Percentiles rank a stretch among this genome's conserved stretches.
Evolutionary conservation across 2,113 vertebrate genomes (phyloP).

Genomic region (Cinclus mexicanus): DNA sequence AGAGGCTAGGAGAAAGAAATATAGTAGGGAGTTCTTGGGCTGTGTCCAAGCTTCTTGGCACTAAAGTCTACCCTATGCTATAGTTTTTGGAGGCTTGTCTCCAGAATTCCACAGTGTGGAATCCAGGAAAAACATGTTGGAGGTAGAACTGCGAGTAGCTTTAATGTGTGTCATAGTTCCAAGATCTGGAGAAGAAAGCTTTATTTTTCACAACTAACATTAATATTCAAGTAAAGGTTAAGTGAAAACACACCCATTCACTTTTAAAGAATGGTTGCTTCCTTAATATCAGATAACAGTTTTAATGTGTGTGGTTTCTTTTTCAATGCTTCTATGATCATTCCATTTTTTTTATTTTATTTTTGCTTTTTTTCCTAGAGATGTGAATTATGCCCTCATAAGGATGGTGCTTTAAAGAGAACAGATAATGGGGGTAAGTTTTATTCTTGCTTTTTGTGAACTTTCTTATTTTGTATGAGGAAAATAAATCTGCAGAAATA

Average conservation of each 20-base stretch:
- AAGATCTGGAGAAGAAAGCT: not conserved
- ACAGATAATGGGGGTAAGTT: slow-evolving; percentile 98
- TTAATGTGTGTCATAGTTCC: not conserved
- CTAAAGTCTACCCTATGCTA: not conserved
- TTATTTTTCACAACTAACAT: not conserved
- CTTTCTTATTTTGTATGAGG: slow-evolving; percentile 28
- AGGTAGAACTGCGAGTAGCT: not conserved
- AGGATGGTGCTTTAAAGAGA: slow-evolving; percentile 99
- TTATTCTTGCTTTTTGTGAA: slow-evolving; percentile 53
- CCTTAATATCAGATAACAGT: not conserved
- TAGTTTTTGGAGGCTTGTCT: not conserved
- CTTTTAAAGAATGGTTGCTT: not conserved
- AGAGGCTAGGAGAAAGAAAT: not conserved
- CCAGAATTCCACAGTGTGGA: not conserved
- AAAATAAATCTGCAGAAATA: not conserved
- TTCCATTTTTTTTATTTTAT: slow-evolving; percentile 64
- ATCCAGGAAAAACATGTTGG: not conserved
- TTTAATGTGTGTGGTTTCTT: slow-evolving; percentile 48
- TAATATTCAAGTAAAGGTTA: not conserved
- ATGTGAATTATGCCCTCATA: slow-evolving; percentile 99
- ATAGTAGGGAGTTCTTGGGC: not conserved
- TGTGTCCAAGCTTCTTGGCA: not conserved
- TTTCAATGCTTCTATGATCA: slow-evolving; percentile 37
- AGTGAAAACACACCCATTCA: not conserved
- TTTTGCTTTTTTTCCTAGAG: slow-evolving; percentile 82